Conservation (phyloP, 2,113 vertebrate species). For the Calidris pugnax region DNA sequence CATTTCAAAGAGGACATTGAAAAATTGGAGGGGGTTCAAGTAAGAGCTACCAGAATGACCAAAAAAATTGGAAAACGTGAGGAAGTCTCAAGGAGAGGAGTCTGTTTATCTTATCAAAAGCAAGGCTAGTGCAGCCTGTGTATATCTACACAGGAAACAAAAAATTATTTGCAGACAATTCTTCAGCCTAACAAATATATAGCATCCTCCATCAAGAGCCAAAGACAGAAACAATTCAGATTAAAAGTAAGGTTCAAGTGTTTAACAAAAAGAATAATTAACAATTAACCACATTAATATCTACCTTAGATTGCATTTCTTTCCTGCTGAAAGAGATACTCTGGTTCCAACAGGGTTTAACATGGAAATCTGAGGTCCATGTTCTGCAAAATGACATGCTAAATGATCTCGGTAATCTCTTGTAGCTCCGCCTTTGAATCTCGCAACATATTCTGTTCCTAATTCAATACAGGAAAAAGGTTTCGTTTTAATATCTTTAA, state of each 20-base stretch:
- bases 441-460: neutral
- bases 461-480: neutral
- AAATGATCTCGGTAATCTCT: neutral
- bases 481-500: neutral
- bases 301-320: neutral
- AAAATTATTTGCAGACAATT: neutral
- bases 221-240: neutral
- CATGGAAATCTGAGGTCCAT: neutral
- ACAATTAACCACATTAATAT: neutral
- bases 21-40: neutral
- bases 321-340: neutral
- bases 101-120: constrained; percentile 14
- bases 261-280: neutral
- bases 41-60: neutral
- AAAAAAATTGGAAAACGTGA: neutral
- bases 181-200: neutral
- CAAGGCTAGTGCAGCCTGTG: neutral
- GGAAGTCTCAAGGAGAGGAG: neutral
- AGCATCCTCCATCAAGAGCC: neutral
- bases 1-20: neutral
- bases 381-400: neutral
- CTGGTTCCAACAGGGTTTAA: neutral
- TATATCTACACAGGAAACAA: neutral
- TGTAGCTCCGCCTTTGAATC: neutral
- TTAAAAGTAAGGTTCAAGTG: neutral